Base-by-base conservation (phyloP, 2,888 invertebrate species). In the Emmelina monodactyla region DNA sequence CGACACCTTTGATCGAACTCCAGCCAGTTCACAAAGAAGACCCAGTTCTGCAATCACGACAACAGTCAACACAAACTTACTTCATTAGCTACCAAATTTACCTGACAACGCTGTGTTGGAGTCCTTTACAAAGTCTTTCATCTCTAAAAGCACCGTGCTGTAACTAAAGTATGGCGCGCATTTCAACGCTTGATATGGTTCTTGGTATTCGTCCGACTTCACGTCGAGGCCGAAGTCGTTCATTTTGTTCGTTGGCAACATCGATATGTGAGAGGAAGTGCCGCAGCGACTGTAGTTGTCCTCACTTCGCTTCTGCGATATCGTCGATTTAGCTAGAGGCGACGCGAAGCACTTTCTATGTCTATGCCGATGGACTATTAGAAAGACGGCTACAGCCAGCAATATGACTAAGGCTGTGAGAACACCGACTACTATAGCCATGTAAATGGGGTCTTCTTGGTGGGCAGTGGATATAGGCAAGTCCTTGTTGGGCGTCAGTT, bases 341-440 rank as follows among this genome's bases (percentile, higher is more conserved):
- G 88, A 88, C 7, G 88, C 85, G 61, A 88, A 87, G 55, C 87
- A 87, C 62, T 90, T 89, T 42, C 88, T 82, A 51, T 88, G 87
- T 19, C 86, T 73, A 58, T 88, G 88, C 30, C 89, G 78, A 42
- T 88, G 85, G 29, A 89, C 82, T 52, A 91, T 85, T 35, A 91
- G 78, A 62, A 87, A 85, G 50, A 91, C 87, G 22, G 87, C 86
- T 5, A 87, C 87, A 2, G 86, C 87, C 14, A 91, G 73, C 2
- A 91, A 71, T 33, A 92, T 82, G 33, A 89, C 87, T 31, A 91
- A 83, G 1, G 88, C 88, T 14, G 87, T 87, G 32, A 91, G 66
- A 3, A 90, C 87, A n/a, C 90, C 88, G 28, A 91, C 86, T 35
- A 89, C 86, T 42, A 90, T 83, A n/a, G 88, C 88, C 75, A 90